Evolutionary conservation across 2,888 invertebrate species (phyloP), one percentile per base, ranked within the genome.

Genomic region (Brachyptera risi): DNA sequence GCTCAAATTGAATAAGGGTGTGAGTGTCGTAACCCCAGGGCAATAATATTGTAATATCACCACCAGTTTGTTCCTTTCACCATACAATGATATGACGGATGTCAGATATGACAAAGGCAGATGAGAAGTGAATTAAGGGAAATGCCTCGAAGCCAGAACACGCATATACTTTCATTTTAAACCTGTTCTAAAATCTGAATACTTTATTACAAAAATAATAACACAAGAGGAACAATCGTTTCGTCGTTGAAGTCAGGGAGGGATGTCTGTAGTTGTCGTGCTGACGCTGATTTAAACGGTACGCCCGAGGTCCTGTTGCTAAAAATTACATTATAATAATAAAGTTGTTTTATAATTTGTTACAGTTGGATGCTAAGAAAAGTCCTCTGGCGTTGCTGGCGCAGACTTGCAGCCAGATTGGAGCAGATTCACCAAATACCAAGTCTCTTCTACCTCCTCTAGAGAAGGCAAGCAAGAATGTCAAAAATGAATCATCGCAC

Each of bases 351-450:
- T 66, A 67, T 68, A 75, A 79, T 75, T 80, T 78, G 76, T 89
- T 89, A 68, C 87, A 96, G 96, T 82, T 96, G 84, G 96, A 96
- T 79, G 93, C 95, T 67, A 96, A 96, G 82, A 96, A 96, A 80
- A 96, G 95, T 79, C 97, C 97, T 17, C 79, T 97, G 76, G 96
- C 96, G 54, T 80, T 97, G 65, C 80, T 97, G 70, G 96, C 96
- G 58, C 96, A 96, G 77, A 97, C 97, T 59, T 97, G 97, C 81
- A 96, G 95, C 75, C 96, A 95, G 73, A 97, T 97, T 72, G 97
- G 96, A 66, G 87, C 91, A 3, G 96, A 96, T 76, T 82, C 89
- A 24, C 87, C 92, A 57, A 73, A 76, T 51, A 87, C 87, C 73
- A 84, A 88, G 59, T 88, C 89, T 71, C 79, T 90, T 63, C 79